Evolutionary conservation across 2,797 vertebrate species (phyloP), one percentile per base, ranked within the genome.

Genomic region (Enteromius viviparus): DNA sequence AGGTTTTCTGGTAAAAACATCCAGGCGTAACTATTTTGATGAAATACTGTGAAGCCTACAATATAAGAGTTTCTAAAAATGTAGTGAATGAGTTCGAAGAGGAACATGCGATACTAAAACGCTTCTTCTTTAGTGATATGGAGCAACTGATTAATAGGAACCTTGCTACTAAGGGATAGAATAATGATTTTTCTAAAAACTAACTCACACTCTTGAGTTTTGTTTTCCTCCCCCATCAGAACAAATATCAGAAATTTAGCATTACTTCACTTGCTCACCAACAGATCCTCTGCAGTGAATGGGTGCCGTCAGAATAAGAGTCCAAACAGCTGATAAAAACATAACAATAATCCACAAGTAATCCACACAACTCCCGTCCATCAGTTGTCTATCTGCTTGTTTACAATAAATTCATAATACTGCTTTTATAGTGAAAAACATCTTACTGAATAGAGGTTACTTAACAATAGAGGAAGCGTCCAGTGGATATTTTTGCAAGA

Each of bases 1-100:
- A 21, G 49, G 64, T 69, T 81, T 71, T 64, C 37, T 85, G 76
- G 64, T 49, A 62, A 23, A 66, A 78, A n/a, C 4, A 77, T 69
- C 62, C 65, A 80, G 51, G 34, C 65, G 45, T 53, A 49, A 40
- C 60, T 70, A 75, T 62, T 37, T 23, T 26, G 58, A 74, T 69
- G 5, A n/a, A 37, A 65, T 55, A 15, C 55, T 6, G 11, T 66
- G 29, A 78, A 51, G 9, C 5, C 64, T 68, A 55, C 29, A 78
- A 40, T 26, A 17, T 55, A n/a, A 19, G 62, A 47, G 17, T 77
- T 21, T 40, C 17, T 65, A 11, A 68, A 76, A 76, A 55, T 9
- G 1, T 3, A 64, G 37, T 51, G 0, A 47, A 51, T 10, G 23
- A 23, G 7, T 37, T 64, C 34, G 10, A 62, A 23, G 14, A 75